Conservation (phyloP, 2,888 invertebrate genomes). For the Dascillus cervinus region DNA sequence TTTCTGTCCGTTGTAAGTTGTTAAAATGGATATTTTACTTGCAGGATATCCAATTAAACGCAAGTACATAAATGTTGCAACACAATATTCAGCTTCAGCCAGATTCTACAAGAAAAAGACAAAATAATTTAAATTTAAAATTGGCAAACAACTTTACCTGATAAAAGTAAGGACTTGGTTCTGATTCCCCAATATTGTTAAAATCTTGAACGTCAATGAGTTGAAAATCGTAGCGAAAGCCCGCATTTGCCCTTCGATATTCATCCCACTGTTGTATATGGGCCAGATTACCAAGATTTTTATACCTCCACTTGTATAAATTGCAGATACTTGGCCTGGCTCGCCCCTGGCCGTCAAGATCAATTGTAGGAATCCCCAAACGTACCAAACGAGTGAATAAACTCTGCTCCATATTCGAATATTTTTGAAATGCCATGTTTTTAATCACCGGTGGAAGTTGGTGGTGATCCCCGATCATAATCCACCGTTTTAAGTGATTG, state of each 20-base stretch:
- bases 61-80: constrained; percentile 98
- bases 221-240: constrained; percentile 89
- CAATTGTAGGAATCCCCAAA: constrained; percentile 93
- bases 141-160: constrained; percentile 56
- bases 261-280: constrained; percentile 81
- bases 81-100: constrained; percentile 89
- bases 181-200: constrained; percentile 93
- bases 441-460: constrained; percentile 99
- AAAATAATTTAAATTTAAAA: constrained; percentile 7
- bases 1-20: constrained; percentile 99
- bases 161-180: constrained; percentile 97
- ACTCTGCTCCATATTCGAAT: constrained; percentile 99
- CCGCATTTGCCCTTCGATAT: constrained; percentile 86
- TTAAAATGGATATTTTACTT: constrained; percentile 92
- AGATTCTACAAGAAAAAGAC: constrained; percentile 57
- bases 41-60: constrained; percentile 93
- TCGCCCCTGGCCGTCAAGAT: constrained; percentile 96
- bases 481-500: constrained; percentile 96
- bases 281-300: constrained; percentile 85
- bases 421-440: constrained; percentile 99
- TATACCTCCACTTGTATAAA: constrained; percentile 94
- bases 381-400: constrained; percentile 94
- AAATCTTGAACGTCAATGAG: constrained; percentile 94
- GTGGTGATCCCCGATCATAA: constrained; percentile 99
- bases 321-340: constrained; percentile 86